Percentiles rank a stretch among this genome's conserved stretches.
These are phyloP conservation scores for Cordylochernes scorpioides DNA, from an alignment of 2,888 invertebrate species.

Conservation along the genomic window DNA sequence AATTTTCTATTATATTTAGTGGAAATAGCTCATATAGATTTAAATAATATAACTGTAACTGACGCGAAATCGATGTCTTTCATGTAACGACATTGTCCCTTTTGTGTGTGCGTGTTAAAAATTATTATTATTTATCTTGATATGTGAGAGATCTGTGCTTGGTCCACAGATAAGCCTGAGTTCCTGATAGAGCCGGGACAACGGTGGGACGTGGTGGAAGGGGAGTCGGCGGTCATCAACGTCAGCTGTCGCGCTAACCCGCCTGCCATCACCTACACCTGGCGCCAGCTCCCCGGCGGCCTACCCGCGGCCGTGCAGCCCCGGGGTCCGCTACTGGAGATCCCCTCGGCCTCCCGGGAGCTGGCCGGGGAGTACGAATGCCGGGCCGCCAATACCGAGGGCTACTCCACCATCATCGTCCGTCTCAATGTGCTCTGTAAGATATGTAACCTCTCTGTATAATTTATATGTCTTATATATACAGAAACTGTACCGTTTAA, in stretches of 20 bases:
- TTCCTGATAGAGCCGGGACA: conserved; percentile 19
- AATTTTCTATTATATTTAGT: too few species aligned
- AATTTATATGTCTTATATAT: too few species aligned
- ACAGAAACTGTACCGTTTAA: too few species aligned
- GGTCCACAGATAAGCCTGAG: conserved; percentile 23
- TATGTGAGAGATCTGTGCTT: background rate
- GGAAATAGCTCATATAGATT: too few species aligned
- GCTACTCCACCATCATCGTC: conserved; percentile 44
- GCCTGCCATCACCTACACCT: conserved; percentile 47
- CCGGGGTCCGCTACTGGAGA: conserved; percentile 35
- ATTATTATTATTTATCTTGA: background rate
- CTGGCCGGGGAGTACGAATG: conserved; percentile 65
- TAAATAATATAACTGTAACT: too few species aligned
- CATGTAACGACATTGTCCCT: too few species aligned
- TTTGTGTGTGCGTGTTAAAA: background rate
- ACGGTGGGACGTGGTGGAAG: conserved; percentile 31
- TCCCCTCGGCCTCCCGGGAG: conserved; percentile 45
- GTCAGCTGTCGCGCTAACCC: conserved; percentile 65
- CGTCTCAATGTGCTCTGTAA: conserved; percentile 49
- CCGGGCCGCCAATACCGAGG: conserved; percentile 65
- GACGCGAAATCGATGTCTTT: too few species aligned
- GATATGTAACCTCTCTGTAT: too few species aligned
- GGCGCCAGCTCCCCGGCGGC: conserved; percentile 33
- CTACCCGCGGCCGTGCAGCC: conserved; percentile 10
- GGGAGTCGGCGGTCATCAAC: conserved; percentile 46